A percentile compares a stretch with the other conserved stretches of the same genome.
phyloP scores from a whole-genome alignment of 2,888 invertebrate genomes.

The Globia sparganii region DNA sequence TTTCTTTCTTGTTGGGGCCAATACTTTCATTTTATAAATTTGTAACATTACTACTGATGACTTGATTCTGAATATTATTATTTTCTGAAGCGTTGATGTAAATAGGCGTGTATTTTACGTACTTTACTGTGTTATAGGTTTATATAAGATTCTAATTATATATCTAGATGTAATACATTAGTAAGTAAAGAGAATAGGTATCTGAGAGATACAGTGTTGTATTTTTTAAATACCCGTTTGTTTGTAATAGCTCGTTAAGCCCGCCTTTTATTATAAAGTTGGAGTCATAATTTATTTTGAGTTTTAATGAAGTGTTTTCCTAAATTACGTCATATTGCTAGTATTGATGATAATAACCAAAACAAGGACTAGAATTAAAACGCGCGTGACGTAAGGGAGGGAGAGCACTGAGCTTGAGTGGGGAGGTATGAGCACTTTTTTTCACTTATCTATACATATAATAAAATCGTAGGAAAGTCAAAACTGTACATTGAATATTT shows the following conservation, averaged over 20 bases:
- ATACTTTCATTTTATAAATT: slow-evolving; percentile 18
- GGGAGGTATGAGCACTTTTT: too few relatives aligned
- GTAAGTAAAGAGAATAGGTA: slow-evolving; percentile 32
- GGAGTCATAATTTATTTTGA: slow-evolving; percentile 36
- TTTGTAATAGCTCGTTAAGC: slow-evolving; percentile 64
- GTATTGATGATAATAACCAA: background rate
- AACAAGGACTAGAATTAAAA: background rate
- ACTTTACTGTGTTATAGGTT: slow-evolving; percentile 62
- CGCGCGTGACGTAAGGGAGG: too few relatives aligned
- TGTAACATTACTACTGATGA: slow-evolving; percentile 24
- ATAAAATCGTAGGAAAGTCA: too few relatives aligned
- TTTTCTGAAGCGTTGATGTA: slow-evolving; percentile 59
- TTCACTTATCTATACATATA: too few relatives aligned
- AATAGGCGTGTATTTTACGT: slow-evolving; percentile 64
- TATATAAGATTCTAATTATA: slow-evolving; percentile 52
- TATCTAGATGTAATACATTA: slow-evolving; percentile 38
- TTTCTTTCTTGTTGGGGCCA: slow-evolving; percentile 29
- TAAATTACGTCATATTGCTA: background rate
- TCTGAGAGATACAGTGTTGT: slow-evolving; percentile 47
- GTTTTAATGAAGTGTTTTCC: slow-evolving; percentile 51
- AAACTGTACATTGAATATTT: too few relatives aligned
- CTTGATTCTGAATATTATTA: slow-evolving; percentile 35
- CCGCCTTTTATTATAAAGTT: slow-evolving; percentile 70
- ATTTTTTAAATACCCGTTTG: slow-evolving; percentile 56
- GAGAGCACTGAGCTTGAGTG: too few relatives aligned